Evolutionary conservation across 2,113 vertebrate genomes (phyloP).

Genomic region (Bostrychus sinensis): DNA sequence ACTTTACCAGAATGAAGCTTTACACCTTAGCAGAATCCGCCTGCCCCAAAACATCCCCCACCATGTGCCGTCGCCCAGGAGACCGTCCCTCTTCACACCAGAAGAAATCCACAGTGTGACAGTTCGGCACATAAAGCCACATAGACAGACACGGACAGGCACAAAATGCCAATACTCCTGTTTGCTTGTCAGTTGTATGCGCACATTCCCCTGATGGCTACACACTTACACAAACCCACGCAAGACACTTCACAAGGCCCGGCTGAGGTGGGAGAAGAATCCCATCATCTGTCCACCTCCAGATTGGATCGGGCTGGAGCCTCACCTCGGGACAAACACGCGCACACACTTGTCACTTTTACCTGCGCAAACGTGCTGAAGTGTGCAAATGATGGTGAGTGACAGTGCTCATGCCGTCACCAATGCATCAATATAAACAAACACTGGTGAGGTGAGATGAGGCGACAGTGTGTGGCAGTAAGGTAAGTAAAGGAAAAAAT

Average conservation of each 20-base stretch:
- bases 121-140: conserved; percentile 45
- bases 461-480: conserved; percentile 29
- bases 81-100: conserved; percentile 56
- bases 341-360: conserved; percentile 39
- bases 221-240: conserved; percentile 32
- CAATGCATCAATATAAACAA: conserved; percentile 43
- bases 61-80: too few species aligned
- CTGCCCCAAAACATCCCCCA: conserved; percentile 40
- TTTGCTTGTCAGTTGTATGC: conserved; percentile 36
- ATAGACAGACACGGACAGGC: conserved; percentile 26
- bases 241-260: conserved; percentile 39
- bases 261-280: conserved; percentile 51
- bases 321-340: conserved; percentile 3
- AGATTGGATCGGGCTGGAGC: conserved; percentile 39
- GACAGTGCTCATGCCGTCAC: conserved; percentile 34
- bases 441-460: conserved; percentile 23
- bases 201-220: conserved; percentile 24
- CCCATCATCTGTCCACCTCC: conserved; percentile 58
- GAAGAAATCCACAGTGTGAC: conserved; percentile 37
- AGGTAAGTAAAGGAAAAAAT: conserved; percentile 5
- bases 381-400: conserved; percentile 28
- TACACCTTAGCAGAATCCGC: conserved; percentile 41
- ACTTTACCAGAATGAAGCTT: conserved; percentile 37
- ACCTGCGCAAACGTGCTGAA: conserved; percentile 38
- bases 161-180: conserved; percentile 32